phyloP scores from a whole-genome alignment of 2,888 invertebrate species.

The Dione vanillae region DNA sequence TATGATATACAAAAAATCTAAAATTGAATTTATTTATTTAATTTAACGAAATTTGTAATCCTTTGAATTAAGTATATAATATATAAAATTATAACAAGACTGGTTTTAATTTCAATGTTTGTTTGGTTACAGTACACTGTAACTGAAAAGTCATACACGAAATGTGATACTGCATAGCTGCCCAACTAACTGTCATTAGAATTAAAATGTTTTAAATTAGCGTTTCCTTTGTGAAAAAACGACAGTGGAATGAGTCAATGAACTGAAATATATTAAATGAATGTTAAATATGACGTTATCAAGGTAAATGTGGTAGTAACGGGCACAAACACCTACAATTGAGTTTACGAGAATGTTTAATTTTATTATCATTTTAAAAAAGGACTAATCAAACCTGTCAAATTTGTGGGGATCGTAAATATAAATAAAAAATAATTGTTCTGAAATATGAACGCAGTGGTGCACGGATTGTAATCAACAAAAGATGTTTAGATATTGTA shows the following conservation, averaged over 20 bases:
- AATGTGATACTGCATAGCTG: neutral
- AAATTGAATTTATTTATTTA: neutral
- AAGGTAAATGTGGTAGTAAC: too few species aligned
- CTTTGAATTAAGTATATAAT: neutral
- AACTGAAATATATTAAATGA: neutral
- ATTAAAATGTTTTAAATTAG: neutral
- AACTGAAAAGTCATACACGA: neutral
- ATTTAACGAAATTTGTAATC: neutral
- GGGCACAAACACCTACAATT: too few species aligned
- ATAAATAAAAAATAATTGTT: constrained; percentile 4
- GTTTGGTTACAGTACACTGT: neutral
- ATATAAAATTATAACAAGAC: neutral
- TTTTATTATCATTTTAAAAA: too few species aligned
- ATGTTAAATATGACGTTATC: neutral
- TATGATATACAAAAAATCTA: too few species aligned
- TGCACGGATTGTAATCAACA: constrained; percentile 1
- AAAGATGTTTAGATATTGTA: constrained; percentile 33
- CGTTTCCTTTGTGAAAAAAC: constrained; percentile 5
- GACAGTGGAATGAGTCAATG: neutral
- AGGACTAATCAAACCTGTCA: too few species aligned
- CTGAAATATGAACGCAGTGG: neutral
- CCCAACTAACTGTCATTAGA: too few species aligned
- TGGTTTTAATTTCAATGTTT: neutral
- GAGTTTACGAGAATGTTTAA: too few species aligned
- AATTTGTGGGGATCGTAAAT: neutral